Base-by-base conservation (phyloP, 1,140 invertebrate species). In the Phthorimaea operculella region DNA sequence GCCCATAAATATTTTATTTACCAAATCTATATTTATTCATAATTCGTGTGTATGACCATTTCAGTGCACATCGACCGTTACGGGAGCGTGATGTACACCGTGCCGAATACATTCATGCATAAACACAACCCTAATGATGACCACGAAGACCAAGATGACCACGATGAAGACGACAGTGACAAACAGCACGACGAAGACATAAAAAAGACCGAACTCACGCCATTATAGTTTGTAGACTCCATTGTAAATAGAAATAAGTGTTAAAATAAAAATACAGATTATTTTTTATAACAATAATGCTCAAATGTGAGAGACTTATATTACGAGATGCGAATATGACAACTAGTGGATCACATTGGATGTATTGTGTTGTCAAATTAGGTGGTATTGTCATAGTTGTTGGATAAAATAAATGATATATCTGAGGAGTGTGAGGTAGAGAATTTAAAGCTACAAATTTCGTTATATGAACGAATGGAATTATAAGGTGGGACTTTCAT, bases 51-150 rank as follows among this genome's bases (percentile, higher is more conserved):
- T 62, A 58, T 55, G 34, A n/a, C 55, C 21, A 28, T 28, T 28
- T 28, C 21, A 28, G 21, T 6, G 21, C 21, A 28, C 2, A 28
- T 28, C 2, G 21, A 59, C 14, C 33, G 8, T 4, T 59, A 58
- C 18, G 69, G 68, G 8, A 77, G 74, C 55, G 69, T 77, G 4
- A 62, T 64, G 1, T 77, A 74, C 39, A 77, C 72, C 0, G 66
- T 69, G 0, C 63, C 72, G 0, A 58, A 69, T 33, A 75, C 71
- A 1, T 50, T 75, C 10, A 55, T 64, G n/a, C 45, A 52, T 7
- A n/a, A 16, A 9, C 10, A 39, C 36, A 9, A 39, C 36, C n/a
- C 1, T n/a, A 4, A 39, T n/a, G 36, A 39, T 9, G 10, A n/a
- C 36, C 33, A 34, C 6, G 33, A 34, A 6, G 33, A 34, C 33